phyloP scores from a whole-genome alignment of 2,113 vertebrate genomes.

The Pseudolaguvia tuberculata region DNA sequence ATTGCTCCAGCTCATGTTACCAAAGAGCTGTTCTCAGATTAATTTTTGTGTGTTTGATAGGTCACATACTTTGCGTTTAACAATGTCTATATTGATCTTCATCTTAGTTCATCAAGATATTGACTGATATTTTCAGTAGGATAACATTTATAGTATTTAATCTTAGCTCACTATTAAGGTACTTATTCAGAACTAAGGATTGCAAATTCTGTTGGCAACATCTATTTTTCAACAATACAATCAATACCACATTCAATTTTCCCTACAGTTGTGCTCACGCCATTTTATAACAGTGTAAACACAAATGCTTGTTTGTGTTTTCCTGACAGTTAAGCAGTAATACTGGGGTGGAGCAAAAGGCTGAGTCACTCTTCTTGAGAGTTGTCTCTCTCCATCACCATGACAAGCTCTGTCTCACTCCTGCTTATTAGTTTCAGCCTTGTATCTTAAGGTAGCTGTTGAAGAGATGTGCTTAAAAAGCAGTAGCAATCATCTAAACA shows the following conservation, averaged over 20 bases:
- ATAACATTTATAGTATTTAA: conserved; percentile 7
- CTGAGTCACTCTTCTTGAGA: conserved; percentile 64
- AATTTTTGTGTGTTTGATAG: conserved; percentile 17
- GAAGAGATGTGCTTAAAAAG: conserved; percentile 18
- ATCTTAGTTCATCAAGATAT: conserved; percentile 7
- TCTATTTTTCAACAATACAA: background rate
- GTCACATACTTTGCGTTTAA: conserved; percentile 17
- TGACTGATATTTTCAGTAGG: background rate
- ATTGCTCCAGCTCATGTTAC: background rate
- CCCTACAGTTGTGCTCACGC: background rate
- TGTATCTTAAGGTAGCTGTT: conserved; percentile 5
- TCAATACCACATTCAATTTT: background rate
- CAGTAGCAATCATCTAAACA: background rate
- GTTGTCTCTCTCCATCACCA: conserved; percentile 62
- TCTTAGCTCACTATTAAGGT: conserved; percentile 3
- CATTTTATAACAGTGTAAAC: background rate
- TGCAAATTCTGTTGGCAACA: conserved; percentile 31
- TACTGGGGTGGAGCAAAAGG: conserved; percentile 49
- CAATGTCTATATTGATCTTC: background rate
- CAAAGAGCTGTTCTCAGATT: conserved; percentile 10
- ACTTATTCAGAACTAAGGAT: conserved; percentile 62
- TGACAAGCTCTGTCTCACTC: conserved; percentile 47
- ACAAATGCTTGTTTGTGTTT: background rate
- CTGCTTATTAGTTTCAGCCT: conserved; percentile 13
- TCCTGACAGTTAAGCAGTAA: background rate